These are phyloP conservation scores for Xerus rutilus DNA, from an alignment of 2,797 vertebrate species.

Conservation along the genomic window DNA sequence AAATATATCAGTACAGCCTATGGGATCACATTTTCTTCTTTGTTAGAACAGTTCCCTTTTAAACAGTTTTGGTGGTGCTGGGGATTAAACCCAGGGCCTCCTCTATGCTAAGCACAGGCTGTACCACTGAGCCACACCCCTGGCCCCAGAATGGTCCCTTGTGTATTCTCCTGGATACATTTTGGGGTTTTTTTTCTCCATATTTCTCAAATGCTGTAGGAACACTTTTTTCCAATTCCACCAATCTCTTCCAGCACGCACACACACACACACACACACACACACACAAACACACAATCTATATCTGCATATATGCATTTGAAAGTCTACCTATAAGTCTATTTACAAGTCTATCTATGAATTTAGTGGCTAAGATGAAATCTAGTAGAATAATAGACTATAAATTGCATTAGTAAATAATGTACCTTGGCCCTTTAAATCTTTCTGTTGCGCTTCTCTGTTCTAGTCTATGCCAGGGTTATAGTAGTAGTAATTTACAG, in stretches of 20 bases:
- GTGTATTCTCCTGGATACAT: neutral
- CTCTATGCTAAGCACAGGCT: no score
- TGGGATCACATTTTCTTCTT: neutral
- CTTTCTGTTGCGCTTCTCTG: neutral
- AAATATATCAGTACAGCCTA: neutral
- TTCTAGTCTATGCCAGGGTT: neutral
- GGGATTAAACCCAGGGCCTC: neutral
- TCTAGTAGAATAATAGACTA: neutral
- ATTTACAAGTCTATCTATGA: neutral
- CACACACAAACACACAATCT: no score
- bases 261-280: neutral
- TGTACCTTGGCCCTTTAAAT: neutral
- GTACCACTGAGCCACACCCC: neutral
- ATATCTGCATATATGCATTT: no score
- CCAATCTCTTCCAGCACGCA: neutral
- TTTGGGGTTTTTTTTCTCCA: neutral
- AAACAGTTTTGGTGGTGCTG: no score
- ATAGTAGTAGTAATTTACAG: neutral
- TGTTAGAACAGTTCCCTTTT: neutral
- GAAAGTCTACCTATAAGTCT: neutral
- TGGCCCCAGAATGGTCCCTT: neutral
- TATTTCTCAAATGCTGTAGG: neutral
- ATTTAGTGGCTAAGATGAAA: neutral
- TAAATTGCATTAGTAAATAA: neutral
- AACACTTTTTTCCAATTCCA: neutral